Percentiles rank a stretch among this genome's conserved stretches.
Evolutionary conservation across 30 jellyfish, hydroid and myxozoan genomes (phyloP).

Genomic region (Cassiopea andromeda): DNA sequence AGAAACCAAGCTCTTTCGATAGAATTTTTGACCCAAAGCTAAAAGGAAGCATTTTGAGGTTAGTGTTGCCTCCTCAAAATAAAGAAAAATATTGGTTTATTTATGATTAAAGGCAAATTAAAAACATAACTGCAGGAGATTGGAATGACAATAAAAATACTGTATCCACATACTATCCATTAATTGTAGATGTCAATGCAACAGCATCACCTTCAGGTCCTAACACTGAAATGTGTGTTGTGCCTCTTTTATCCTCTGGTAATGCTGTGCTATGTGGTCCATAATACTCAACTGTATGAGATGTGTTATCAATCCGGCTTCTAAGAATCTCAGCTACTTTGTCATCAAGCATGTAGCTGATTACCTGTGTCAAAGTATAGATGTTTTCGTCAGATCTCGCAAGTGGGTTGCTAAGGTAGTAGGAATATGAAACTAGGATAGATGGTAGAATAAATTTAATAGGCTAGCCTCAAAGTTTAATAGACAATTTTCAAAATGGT

Average conservation of each 20-base stretch:
- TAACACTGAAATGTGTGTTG: constrained; percentile 93
- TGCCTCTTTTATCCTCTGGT: constrained; percentile 80
- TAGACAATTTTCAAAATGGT: too few species aligned
- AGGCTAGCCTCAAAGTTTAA: too few species aligned
- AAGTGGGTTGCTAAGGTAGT: too few species aligned
- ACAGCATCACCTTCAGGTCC: constrained; percentile 95
- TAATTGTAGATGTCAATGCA: constrained; percentile 92
- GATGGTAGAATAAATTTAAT: too few species aligned
- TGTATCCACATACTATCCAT: constrained; percentile 90
- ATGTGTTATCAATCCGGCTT: constrained; percentile 77
- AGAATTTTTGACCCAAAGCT: constrained; percentile 95
- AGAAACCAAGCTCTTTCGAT: constrained; percentile 87
- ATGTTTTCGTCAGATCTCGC: too few species aligned
- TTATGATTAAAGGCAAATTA: neutral
- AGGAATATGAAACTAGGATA: too few species aligned
- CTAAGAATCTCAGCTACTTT: constrained; percentile 78
- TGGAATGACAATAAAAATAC: neutral
- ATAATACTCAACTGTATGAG: constrained; percentile 95
- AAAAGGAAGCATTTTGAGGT: neutral
- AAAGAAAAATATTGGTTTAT: too few species aligned
- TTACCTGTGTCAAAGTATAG: constrained; percentile 35
- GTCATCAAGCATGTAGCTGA: constrained; percentile 87
- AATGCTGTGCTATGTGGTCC: constrained; percentile 88
- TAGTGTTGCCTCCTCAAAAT: neutral
- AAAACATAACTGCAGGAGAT: neutral